These are phyloP conservation scores for Stenotaenia linearis DNA, from an alignment of 2,888 invertebrate genomes.

Conservation along the genomic window DNA sequence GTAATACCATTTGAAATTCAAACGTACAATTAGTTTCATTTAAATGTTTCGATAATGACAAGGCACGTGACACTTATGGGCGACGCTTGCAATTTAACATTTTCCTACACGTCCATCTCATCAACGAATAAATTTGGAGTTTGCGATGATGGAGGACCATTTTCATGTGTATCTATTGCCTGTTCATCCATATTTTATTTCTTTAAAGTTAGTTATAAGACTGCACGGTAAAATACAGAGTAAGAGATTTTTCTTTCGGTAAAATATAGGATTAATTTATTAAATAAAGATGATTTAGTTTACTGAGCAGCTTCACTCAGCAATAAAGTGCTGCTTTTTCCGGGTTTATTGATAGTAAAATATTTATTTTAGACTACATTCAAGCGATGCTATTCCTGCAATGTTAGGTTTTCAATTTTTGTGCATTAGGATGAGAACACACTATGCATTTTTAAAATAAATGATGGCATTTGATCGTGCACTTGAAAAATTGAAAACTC, in stretches of 20 bases:
- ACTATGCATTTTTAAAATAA: too few relatives aligned
- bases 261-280: not conserved
- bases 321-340: not conserved
- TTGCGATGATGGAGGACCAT: not conserved
- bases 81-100: not conserved
- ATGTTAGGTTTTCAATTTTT: too few relatives aligned
- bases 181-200: not conserved
- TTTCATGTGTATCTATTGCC: not conserved
- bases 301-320: not conserved
- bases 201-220: not conserved
- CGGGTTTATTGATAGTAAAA: not conserved
- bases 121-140: not conserved
- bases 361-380: not conserved
- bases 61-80: not conserved
- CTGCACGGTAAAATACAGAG: not conserved
- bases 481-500: too few relatives aligned
- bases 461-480: too few relatives aligned
- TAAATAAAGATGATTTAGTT: not conserved
- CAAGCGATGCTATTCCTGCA: too few relatives aligned
- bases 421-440: too few relatives aligned
- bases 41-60: not conserved
- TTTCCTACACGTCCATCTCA: not conserved
- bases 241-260: not conserved
- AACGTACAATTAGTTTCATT: not conserved
- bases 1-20: not conserved